These are phyloP conservation scores for Gorsachius magnificus DNA, from an alignment of 2,797 vertebrate genomes.

Conservation along the genomic window DNA sequence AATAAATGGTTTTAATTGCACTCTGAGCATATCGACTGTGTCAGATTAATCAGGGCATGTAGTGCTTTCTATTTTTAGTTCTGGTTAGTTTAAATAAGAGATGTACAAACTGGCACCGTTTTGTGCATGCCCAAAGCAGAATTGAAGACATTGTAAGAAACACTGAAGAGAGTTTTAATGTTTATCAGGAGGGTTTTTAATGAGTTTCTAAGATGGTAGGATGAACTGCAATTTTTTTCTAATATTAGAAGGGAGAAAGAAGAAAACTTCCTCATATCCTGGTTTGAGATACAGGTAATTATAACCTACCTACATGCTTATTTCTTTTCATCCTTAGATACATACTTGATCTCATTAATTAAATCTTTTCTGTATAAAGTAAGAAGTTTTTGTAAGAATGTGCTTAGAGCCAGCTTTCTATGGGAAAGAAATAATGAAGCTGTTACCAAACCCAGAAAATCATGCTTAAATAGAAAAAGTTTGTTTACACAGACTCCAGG, in stretches of 20 bases:
- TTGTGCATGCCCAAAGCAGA: neutral
- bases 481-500: accelerated
- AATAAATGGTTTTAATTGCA: neutral
- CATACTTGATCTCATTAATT: accelerated
- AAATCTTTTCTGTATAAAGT: neutral
- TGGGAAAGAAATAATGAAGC: neutral
- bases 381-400: neutral
- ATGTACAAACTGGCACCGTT: neutral
- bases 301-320: neutral
- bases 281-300: neutral
- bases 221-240: neutral
- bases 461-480: neutral
- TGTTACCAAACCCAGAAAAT: neutral
- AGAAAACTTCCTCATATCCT: neutral
- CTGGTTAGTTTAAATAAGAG: neutral
- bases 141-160: neutral
- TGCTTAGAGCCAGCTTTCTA: neutral
- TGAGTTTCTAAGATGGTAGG: neutral
- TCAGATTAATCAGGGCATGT: neutral
- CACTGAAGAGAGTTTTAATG: neutral
- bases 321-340: neutral
- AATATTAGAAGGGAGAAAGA: neutral
- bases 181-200: neutral
- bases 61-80: neutral
- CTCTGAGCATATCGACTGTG: neutral